phyloP scores from a whole-genome alignment of 2,888 invertebrate genomes.

The Cenopis cana region DNA sequence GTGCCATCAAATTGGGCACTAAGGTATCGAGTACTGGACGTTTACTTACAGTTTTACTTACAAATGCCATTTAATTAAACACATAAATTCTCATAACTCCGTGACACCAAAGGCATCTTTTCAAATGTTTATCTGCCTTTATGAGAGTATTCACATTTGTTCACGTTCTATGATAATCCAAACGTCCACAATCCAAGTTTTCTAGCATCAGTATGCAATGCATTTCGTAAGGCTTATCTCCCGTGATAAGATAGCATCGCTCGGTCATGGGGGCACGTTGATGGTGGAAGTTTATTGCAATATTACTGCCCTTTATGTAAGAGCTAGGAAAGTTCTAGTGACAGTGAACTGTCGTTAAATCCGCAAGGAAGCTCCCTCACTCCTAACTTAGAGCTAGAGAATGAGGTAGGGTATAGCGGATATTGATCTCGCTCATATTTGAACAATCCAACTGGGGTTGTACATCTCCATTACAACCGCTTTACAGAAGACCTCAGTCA shows the following conservation, averaged over 20 bases:
- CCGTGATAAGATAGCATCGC: slow-evolving; percentile 30
- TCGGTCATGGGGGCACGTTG: slow-evolving; percentile 25
- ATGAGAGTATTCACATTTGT: background rate
- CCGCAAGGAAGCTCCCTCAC: background rate
- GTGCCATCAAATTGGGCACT: too few species aligned
- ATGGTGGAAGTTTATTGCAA: slow-evolving; percentile 16
- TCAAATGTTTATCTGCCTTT: background rate
- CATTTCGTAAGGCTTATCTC: slow-evolving; percentile 37
- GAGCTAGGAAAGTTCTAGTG: background rate
- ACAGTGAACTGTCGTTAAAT: background rate
- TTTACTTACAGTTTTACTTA: too few species aligned
- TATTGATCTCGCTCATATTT: too few species aligned
- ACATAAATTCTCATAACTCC: too few species aligned
- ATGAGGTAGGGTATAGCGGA: too few species aligned
- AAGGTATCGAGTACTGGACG: too few species aligned
- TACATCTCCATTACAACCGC: too few species aligned
- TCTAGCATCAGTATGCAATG: slow-evolving; percentile 15
- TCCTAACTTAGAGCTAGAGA: background rate
- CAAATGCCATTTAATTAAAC: too few species aligned
- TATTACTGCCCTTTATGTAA: slow-evolving; percentile 8
- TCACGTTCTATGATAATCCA: slow-evolving; percentile 5
- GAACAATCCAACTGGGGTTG: too few species aligned
- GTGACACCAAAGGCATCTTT: too few species aligned
- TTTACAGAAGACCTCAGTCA: too few species aligned
- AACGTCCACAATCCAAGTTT: slow-evolving; percentile 4